Base-by-base conservation (phyloP, 2,888 invertebrate genomes). In the Mythimna ferrago region DNA sequence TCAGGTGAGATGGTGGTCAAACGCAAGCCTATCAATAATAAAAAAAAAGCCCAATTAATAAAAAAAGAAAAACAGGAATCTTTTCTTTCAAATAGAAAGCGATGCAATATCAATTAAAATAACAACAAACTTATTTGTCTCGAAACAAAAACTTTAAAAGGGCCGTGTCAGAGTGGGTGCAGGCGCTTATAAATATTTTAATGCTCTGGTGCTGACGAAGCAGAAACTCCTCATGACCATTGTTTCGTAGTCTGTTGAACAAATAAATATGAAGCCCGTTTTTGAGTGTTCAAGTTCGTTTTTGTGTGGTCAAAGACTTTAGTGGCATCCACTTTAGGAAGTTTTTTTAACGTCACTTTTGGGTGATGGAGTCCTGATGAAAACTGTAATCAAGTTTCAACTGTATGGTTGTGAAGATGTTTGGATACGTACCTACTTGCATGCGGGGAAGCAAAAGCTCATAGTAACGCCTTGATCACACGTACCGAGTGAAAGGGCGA, bases 101-200 rank as follows among this genome's bases (percentile, higher is more conserved):
- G 35, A 81, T 66, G 79, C 57, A 66, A 60, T 78, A 82, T 76
- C 81, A 78, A 73, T 82, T 80, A 80, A 73, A 78, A 80, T 67
- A 81, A 82, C 84, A 76, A 71, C 70, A 66, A 53, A 44, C 73
- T 73, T 71, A 81, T 82, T 81, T 76, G 75, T 83, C 73, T 58
- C 73, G 57, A 67, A 72, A 81, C 66, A 78, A 84, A 84, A 83
- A 86, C 78, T 82, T 81, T 80, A 81, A 80, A 79, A 83, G 69
- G 57, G 41, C 58, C 63, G 68, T 73, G 72, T 75, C 32, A 57
- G 68, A 76, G 70, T 76, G 61, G 83, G 81, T 82, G 75, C 81
- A 66, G 85, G 73, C 82, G 86, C 88, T 89, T 89, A 89, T 91
- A 92, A 92, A 92, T 93, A 93, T 93, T 93, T 92, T 93, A 93